Base-by-base conservation (phyloP, 2,797 vertebrate species). In the Liparis tanakae region DNA sequence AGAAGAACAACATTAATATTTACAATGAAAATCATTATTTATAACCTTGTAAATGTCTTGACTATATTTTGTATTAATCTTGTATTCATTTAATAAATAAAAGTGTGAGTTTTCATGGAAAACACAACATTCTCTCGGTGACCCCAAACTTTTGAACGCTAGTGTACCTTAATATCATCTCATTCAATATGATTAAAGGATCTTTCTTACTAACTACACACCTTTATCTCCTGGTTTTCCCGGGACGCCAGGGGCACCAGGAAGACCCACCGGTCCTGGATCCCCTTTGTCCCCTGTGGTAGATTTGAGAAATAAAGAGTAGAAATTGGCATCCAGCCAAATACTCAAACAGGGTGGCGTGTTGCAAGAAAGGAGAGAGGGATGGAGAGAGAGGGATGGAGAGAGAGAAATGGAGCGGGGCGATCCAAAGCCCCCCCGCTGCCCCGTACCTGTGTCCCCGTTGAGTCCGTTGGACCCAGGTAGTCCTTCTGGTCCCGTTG, bases 151-250 rank as follows among this genome's bases (percentile, higher is more conserved):
- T n/a, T n/a, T n/a, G n/a, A n/a, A n/a, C n/a, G n/a, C n/a, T n/a
- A n/a, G n/a, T n/a, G n/a, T n/a, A n/a, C 30, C 15, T 71, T 20
- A 55, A 55, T 55, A 6, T 58, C 9, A 51, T 56, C 34, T 18
- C 20, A 50, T 37, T 22, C 4, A 33, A 17, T 15, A 50, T 51
- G 5, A 39, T 12, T 60, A 13, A 71, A 60, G 53, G 1, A 46
- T 1, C 0, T 4, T 17, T 34, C 20, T 48, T 41, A 7, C 1
- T 6, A 0, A 56, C 15, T 46, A 44, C 62, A 36, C 8, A 99
- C 98, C 98, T 95, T 93, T 95, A 50, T 94, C 95, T 83, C 97
- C 97, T 46, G 91, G 94, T 90, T 94, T 97, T 69, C 97, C 98
- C 41, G 94, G 86, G 53, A 95, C 90, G 34, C 98, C 97, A 0